These are phyloP conservation scores for Menidia menidia DNA, from an alignment of 2,797 vertebrate genomes.

Conservation along the genomic window DNA sequence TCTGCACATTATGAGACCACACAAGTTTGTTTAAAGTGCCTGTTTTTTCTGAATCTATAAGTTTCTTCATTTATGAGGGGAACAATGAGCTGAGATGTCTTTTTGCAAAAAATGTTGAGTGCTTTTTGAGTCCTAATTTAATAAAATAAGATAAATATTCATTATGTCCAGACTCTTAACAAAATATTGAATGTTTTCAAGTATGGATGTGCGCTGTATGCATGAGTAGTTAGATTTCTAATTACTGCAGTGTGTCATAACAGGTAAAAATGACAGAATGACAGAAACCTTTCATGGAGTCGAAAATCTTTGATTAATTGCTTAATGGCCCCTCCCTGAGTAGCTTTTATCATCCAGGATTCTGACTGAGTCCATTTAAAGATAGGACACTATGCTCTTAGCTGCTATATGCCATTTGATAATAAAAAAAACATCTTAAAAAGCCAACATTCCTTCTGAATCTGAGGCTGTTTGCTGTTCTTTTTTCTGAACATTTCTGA, in stretches of 20 bases:
- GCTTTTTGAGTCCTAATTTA: background rate
- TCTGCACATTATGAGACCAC: constrained; percentile 2
- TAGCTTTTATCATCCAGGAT: background rate
- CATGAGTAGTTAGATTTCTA: too few species aligned
- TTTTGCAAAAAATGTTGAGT: background rate
- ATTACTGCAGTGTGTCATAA: too few species aligned
- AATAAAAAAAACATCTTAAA: too few species aligned
- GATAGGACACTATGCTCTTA: background rate
- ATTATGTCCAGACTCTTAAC: too few species aligned
- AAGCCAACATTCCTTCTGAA: too few species aligned
- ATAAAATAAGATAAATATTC: background rate
- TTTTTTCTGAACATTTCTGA: too few species aligned
- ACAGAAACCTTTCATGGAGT: background rate
- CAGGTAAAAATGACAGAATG: background rate
- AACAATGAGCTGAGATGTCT: background rate
- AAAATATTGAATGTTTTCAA: too few species aligned
- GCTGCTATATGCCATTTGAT: background rate
- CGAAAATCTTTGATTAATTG: background rate
- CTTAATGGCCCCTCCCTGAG: background rate
- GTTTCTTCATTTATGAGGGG: background rate
- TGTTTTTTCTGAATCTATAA: constrained; percentile 7
- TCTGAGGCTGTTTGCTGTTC: too few species aligned
- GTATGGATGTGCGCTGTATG: too few species aligned
- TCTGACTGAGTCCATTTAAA: background rate
- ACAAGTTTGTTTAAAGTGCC: background rate